Base-by-base conservation (phyloP, 2,113 vertebrate genomes). In the Brachirus orientalis region DNA sequence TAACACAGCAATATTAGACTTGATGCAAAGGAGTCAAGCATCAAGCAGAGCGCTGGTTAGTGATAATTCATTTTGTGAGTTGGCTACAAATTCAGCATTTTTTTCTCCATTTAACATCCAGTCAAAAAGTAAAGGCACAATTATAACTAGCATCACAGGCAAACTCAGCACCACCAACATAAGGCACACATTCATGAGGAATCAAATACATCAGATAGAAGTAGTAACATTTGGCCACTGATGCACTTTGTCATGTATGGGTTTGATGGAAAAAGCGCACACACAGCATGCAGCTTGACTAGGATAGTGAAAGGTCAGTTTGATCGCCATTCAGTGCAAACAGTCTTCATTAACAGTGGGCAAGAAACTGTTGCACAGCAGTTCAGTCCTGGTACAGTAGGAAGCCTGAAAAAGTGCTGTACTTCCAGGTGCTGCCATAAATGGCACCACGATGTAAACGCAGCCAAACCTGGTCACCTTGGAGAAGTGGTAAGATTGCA, bases 351-450 rank as follows among this genome's bases (percentile, higher is more conserved):
- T 4, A 28, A 44, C 55, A 59, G 38, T 40, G 45, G 33, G 16
- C 38, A 18, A 38, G 57, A 63, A 62, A 57, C 36, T 7, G 3
- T 20, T 37, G 5, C 35, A 20, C 35, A n/a, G 17, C 10, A 40
- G 70, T 83, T 98, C 91, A 99, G 87, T 99, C 97, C 88, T 96
- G 96, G 90, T 99, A 99, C 58, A 99, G 94, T 71, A 99, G 92
- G 84, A 98, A 99, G 78, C 98, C 98, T 2, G 98, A 99, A 75
- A 99, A 99, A 8, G 97, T 99, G 77, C 97, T 99, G 28, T 99
- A 99, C 88, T 98, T 99, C 98, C 98, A 99, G 54, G 95, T 98
- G 86, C 98, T 99, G 69, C 98, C 97, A 62, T 99, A 99, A 86
- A 99, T 97, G 38, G 98, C 96, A 1, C 98, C 97, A 5, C 97